phyloP scores from a whole-genome alignment of 2,113 vertebrate species.

The Hyperopisus bebe region DNA sequence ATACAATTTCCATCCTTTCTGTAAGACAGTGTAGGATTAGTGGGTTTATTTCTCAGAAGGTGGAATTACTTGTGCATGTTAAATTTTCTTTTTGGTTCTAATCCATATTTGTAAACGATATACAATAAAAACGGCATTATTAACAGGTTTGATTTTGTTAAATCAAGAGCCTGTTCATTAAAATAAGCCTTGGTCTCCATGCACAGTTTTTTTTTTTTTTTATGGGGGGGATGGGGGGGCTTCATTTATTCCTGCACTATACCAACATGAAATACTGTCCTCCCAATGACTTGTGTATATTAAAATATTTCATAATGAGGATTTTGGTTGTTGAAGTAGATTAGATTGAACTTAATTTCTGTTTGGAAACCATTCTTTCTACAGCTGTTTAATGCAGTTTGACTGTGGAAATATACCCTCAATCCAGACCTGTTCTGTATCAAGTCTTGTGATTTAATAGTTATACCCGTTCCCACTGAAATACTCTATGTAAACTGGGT shows the following conservation, averaged over 20 bases:
- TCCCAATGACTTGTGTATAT: conserved; percentile 45
- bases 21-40: conserved; percentile 14
- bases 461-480: conserved; percentile 17
- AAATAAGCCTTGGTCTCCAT: conserved; percentile 40
- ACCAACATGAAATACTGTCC: conserved; percentile 39
- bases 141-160: conserved; percentile 46
- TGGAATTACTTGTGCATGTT: conserved; percentile 59
- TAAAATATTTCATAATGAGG: conserved; percentile 48
- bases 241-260: conserved; percentile 16
- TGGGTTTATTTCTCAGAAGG: conserved; percentile 39
- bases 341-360: conserved; percentile 12
- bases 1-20: conserved; percentile 21
- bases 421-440: conserved; percentile 43
- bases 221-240: neutral
- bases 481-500: conserved; percentile 30
- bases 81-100: conserved; percentile 15
- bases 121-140: conserved; percentile 41
- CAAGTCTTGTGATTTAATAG: conserved; percentile 25
- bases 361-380: conserved; percentile 5
- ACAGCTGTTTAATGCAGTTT: conserved; percentile 26
- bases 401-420: conserved; percentile 39
- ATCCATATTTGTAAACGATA: conserved; percentile 42
- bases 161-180: conserved; percentile 42
- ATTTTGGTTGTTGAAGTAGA: conserved; percentile 38
- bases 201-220: conserved; percentile 26